Evolutionary conservation across 2,113 vertebrate genomes (phyloP).

Genomic region (Murina feae): DNA sequence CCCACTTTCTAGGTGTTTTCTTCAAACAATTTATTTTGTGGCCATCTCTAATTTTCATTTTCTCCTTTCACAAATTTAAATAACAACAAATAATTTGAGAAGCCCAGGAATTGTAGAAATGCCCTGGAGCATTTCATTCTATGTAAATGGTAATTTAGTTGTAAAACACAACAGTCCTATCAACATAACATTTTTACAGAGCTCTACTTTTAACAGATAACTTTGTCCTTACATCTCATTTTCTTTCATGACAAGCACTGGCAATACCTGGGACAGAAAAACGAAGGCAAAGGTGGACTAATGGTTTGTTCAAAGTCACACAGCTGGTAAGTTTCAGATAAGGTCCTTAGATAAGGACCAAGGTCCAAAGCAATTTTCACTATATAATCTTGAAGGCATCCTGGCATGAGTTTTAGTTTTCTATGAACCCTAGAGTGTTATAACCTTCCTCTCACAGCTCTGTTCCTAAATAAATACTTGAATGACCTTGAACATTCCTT

Average conservation of each 20-base stretch:
- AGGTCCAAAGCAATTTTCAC: not conserved
- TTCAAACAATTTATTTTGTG: not conserved
- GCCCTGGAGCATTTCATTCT: not conserved
- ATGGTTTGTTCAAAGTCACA: not conserved
- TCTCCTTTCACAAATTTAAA: not conserved
- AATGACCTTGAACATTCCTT: not conserved
- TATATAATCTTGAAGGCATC: not conserved
- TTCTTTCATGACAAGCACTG: slow-evolving; percentile 22
- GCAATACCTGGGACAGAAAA: slow-evolving; percentile 14
- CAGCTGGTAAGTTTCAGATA: slow-evolving; percentile 12
- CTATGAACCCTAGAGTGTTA: not conserved
- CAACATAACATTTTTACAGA: slow-evolving; percentile 26
- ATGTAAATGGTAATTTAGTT: not conserved
- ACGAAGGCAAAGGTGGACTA: not conserved
- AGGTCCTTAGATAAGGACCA: not conserved
- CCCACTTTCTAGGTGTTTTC: not conserved
- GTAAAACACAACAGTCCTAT: not conserved
- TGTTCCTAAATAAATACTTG: not conserved
- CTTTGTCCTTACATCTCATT: not conserved
- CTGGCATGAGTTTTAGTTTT: not conserved
- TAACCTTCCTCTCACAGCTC: not conserved
- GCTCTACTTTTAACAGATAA: not conserved
- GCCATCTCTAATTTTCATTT: not conserved
- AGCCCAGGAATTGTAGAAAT: not conserved
- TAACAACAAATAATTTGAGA: not conserved